Base-by-base conservation (phyloP, 2,797 vertebrate species). In the Neosilurus hyrtlii region DNA sequence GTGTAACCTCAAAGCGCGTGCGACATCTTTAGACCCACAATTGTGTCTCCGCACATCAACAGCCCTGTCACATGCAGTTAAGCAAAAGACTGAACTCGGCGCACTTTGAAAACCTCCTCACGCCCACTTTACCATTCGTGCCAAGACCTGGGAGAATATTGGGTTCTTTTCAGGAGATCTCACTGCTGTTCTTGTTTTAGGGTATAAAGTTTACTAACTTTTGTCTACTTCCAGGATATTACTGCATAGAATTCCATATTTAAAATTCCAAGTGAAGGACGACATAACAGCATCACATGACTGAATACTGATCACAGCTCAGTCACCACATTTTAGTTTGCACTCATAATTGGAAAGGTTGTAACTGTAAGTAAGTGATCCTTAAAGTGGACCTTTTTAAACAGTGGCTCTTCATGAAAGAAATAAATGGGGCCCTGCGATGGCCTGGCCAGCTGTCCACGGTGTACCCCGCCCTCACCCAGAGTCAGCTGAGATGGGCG, bases 11-110 rank as follows among this genome's bases (percentile, higher is more conserved):
- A 77, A 70, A 62, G 72, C 11, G 79, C 35, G 43, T n/a, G 24
- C 68, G 52, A 73, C 66, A 26, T 73, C 67, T 57, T 81, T 37
- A 67, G 26, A 9, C 57, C 79, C 57, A 80, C 67, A 43, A 9
- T 65, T 66, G 57, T 26, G 78, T 77, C 63, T 76, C 16, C 63
- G 14, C 63, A 82, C 70, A 54, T 82, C 49, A 54, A 43, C 80
- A 56, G 70, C 11, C 61, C 49, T 82, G 80, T 74, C 80, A 82
- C 49, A 56, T 74, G 61, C 14, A 66, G 71, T 82, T 82, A 75
- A 16, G 26, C 49, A 82, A 35, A 82, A 24, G 80, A 63, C 51
- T 65, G 52, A 65, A 74, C 80, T 35, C 43, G 15, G 8, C 63
- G 43, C 57, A 74, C 59, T 65, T n/a, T 35, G 16, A 66, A 65